Conservation (phyloP, 2,113 vertebrate species). For the Triplophysa siluroides region DNA sequence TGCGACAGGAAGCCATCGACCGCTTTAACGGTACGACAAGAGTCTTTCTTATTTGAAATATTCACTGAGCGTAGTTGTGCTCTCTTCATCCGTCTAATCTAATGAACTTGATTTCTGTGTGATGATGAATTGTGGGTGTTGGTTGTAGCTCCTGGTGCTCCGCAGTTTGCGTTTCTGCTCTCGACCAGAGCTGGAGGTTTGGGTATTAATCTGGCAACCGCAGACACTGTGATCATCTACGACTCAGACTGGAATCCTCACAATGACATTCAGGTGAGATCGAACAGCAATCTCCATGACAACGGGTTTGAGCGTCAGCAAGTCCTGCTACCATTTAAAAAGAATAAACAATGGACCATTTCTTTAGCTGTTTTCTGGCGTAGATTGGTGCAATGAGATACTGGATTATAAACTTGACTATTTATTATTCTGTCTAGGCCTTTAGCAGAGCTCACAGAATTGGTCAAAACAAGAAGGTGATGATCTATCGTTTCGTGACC, state of each 20-base stretch:
- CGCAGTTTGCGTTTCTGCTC: constrained; percentile 95
- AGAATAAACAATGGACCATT: neutral
- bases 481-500: constrained; percentile 98
- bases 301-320: neutral
- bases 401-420: neutral
- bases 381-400: neutral
- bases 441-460: constrained; percentile 98
- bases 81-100: neutral
- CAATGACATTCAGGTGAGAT: constrained; percentile 93
- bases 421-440: constrained; percentile 72
- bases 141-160: constrained; percentile 88
- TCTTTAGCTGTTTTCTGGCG: neutral
- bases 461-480: constrained; percentile 96
- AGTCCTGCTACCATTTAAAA: too few relatives aligned
- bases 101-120: neutral
- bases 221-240: constrained; percentile 96
- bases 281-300: too few relatives aligned
- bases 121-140: neutral
- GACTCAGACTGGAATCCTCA: constrained; percentile 99
- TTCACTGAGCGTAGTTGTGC: neutral
- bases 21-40: constrained; percentile 88
- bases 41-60: neutral
- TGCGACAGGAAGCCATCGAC: constrained; percentile 98
- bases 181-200: constrained; percentile 95
- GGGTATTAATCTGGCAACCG: constrained; percentile 96